A percentile compares a stretch with the other conserved stretches of the same genome.
Evolutionary conservation across 2,888 invertebrate species (phyloP).

Genomic region (Melipona beecheii): DNA sequence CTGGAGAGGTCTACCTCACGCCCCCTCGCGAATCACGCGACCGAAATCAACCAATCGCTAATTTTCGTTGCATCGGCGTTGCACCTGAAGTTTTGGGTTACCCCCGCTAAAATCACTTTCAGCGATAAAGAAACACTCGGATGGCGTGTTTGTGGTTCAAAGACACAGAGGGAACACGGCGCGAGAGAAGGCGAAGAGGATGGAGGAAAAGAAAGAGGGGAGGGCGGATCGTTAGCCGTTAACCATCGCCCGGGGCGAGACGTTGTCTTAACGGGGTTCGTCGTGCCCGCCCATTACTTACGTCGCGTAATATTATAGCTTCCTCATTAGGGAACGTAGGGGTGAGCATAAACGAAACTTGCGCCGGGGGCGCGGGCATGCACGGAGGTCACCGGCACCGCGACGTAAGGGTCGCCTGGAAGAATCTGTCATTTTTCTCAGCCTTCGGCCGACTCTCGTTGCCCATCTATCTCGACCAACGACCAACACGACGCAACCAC

Average conservation of each 20-base stretch:
- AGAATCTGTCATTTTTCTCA: constrained; percentile 39
- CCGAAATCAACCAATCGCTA: too few relatives aligned
- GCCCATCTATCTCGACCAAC: not conserved
- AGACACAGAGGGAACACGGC: constrained; percentile 12
- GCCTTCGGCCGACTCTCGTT: too few relatives aligned
- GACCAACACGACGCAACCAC: constrained; percentile 21
- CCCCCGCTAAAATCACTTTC: too few relatives aligned
- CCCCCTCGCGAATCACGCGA: too few relatives aligned
- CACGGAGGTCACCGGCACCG: constrained; percentile 49
- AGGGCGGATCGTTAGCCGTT: constrained; percentile 65
- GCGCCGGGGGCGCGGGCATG: constrained; percentile 53
- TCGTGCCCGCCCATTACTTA: constrained; percentile 70
- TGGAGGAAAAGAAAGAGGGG: constrained; percentile 23
- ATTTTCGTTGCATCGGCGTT: too few relatives aligned
- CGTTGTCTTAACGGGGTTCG: constrained; percentile 63
- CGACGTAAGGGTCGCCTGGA: constrained; percentile 53
- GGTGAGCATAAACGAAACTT: constrained; percentile 67
- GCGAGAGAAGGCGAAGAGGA: constrained; percentile 8
- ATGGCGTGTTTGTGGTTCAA: not conserved
- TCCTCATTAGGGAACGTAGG: constrained; percentile 73
- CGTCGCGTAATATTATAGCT: constrained; percentile 75
- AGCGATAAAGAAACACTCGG: not conserved
- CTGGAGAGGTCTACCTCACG: too few relatives aligned
- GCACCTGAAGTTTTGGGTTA: too few relatives aligned
- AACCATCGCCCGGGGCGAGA: constrained; percentile 66